Conservation (phyloP, 2,888 invertebrate species). For the Drosophila aldrichi region DNA sequence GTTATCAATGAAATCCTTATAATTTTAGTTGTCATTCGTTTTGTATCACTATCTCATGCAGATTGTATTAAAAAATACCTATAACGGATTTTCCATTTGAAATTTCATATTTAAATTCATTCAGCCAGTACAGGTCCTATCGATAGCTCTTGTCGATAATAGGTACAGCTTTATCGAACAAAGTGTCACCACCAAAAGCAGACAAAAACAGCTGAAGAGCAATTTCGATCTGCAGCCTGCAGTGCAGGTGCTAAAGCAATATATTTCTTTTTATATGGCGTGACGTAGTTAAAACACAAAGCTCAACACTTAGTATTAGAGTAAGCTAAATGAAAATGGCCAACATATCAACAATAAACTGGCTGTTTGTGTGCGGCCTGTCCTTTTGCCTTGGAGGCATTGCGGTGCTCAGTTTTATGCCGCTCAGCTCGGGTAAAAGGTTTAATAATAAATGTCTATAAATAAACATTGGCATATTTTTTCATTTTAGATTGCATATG, state of each 20-base stretch:
- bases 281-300: conserved; percentile 22
- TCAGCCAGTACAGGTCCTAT: neutral
- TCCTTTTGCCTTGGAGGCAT: conserved; percentile 81
- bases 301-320: conserved; percentile 39
- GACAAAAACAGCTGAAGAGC: conserved; percentile 33
- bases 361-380: conserved; percentile 82
- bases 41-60: too few relatives aligned
- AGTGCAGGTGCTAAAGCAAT: conserved; percentile 8
- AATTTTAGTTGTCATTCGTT: neutral
- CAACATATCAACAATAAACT: conserved; percentile 76
- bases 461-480: conserved; percentile 14
- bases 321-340: conserved; percentile 63
- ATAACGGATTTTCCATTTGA: neutral
- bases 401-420: conserved; percentile 82
- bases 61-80: neutral
- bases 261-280: conserved; percentile 43
- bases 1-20: too few relatives aligned
- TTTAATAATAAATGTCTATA: conserved; percentile 21
- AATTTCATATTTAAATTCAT: neutral
- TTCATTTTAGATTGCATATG: conserved; percentile 64
- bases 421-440: conserved; percentile 78
- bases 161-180: too few relatives aligned
- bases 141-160: conserved; percentile 2
- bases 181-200: neutral
- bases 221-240: neutral